A percentile compares a stretch with the other conserved stretches of the same genome.
Conservation (phyloP, 1,140 invertebrate species). For the Solenopsis fugax region DNA sequence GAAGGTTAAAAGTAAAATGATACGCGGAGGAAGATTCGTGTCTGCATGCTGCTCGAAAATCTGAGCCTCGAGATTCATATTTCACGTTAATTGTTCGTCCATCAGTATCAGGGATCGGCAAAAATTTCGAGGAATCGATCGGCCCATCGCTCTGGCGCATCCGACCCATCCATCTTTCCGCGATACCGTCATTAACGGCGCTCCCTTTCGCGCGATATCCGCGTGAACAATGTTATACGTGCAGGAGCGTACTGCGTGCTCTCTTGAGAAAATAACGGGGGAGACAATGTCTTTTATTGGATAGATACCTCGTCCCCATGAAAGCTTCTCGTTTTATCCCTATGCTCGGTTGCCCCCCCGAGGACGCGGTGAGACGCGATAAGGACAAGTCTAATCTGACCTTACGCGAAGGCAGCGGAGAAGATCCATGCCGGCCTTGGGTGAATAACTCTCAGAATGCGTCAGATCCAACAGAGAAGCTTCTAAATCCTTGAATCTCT, state of each 20-base stretch:
- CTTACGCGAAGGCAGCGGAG: not conserved
- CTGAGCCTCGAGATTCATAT: conserved; percentile 3
- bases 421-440: not conserved
- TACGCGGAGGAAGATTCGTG: not conserved
- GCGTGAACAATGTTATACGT: conserved; percentile 3
- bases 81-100: conserved; percentile 26
- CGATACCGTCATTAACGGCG: conserved; percentile 49
- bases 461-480: not conserved
- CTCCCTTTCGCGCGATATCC: conserved; percentile 32
- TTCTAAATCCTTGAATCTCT: conserved; percentile 14
- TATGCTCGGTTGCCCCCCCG: conserved; percentile 25
- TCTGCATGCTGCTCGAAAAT: not conserved
- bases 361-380: conserved; percentile 25
- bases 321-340: conserved; percentile 54
- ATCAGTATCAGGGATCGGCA: conserved; percentile 6
- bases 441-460: conserved; percentile 9
- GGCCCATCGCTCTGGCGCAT: not conserved
- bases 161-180: conserved; percentile 36
- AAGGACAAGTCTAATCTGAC: conserved; percentile 56
- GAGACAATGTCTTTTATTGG: conserved; percentile 48
- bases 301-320: conserved; percentile 21
- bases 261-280: conserved; percentile 49
- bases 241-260: not conserved
- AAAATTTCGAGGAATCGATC: conserved; percentile 39
- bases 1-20: not conserved